phyloP scores from a whole-genome alignment of 2,888 invertebrate species.

The Rhagium mordax region DNA sequence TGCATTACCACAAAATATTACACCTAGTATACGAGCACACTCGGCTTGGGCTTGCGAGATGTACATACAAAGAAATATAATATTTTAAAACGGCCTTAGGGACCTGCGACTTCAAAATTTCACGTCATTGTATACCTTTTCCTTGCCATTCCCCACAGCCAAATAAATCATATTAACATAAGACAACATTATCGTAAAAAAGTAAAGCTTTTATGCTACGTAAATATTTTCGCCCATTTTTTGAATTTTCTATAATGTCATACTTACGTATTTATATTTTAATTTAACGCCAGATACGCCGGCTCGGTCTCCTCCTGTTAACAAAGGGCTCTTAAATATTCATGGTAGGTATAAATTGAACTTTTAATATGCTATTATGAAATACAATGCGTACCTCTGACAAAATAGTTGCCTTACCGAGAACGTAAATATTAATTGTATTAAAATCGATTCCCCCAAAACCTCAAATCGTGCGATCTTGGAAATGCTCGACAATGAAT shows the following conservation, averaged over 20 bases:
- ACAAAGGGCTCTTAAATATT: slow-evolving; percentile 28
- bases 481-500: too few species aligned
- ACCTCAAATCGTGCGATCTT: too few species aligned
- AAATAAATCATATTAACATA: slow-evolving; percentile 23
- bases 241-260: background rate
- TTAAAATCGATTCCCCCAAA: background rate
- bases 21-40: background rate
- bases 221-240: background rate
- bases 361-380: slow-evolving; percentile 39
- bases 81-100: slow-evolving; percentile 2
- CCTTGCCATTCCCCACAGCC: background rate
- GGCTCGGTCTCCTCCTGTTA: background rate
- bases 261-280: slow-evolving; percentile 1
- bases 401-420: slow-evolving; percentile 35
- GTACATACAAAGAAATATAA: background rate
- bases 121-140: slow-evolving; percentile 7
- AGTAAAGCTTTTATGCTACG: background rate
- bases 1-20: background rate
- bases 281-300: slow-evolving; percentile 2
- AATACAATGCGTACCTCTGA: slow-evolving; percentile 38
- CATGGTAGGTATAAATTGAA: slow-evolving; percentile 32
- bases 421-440: slow-evolving; percentile 35
- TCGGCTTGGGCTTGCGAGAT: background rate
- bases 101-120: slow-evolving; percentile 4
- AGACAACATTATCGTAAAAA: slow-evolving; percentile 5